Base-by-base conservation (phyloP, 2,888 invertebrate species). In the Stenotaenia linearis region DNA sequence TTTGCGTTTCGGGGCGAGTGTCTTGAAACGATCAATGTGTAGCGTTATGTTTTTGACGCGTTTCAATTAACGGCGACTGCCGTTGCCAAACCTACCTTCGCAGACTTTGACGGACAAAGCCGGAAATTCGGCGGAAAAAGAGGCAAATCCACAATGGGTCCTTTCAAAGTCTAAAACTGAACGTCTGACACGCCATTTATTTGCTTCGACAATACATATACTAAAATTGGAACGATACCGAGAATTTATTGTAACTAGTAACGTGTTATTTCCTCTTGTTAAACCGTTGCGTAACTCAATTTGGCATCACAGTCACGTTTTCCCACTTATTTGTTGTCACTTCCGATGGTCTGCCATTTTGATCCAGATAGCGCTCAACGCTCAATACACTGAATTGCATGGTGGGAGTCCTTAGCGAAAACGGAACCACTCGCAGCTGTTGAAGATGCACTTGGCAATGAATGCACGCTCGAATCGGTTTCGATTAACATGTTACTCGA, bases 1-100 rank as follows among this genome's bases (percentile, higher is more conserved):
- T 25, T 69, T 69, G 69, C n/a, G 69, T 69, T 69, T 28, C 25
- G 25, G 69, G 69, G 69, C 69, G n/a, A 69, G 69, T 28, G 69
- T 12, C 25, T 69, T 12, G 6, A 25, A 28, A 25, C 25, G 69
- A 28, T 69, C 69, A 28, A 28, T 69, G 25, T 25, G 69, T 69
- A 69, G 6, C 12, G 28, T 18, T 7, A 7, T 18, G 0, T 12
- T 69, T 23, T 28, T 69, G 69, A 69, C 69, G 69, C 4, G 12
- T 69, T 69, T 69, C 69, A 69, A 69, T 69, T 69, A 69, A 4
- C 69, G 9, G 12, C 25, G 25, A 12, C n/a, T 1, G 69, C 9
- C 1, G 0, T 2, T 10, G 15, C 23, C 7, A 25, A 69, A 69
- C n/a, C n/a, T n/a, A n/a, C n/a, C n/a, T n/a, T n/a, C n/a, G n/a